A percentile compares a stretch with the other conserved stretches of the same genome.
Conservation (phyloP, 2,113 vertebrate genomes). For the Cyprinodon tularosa region DNA sequence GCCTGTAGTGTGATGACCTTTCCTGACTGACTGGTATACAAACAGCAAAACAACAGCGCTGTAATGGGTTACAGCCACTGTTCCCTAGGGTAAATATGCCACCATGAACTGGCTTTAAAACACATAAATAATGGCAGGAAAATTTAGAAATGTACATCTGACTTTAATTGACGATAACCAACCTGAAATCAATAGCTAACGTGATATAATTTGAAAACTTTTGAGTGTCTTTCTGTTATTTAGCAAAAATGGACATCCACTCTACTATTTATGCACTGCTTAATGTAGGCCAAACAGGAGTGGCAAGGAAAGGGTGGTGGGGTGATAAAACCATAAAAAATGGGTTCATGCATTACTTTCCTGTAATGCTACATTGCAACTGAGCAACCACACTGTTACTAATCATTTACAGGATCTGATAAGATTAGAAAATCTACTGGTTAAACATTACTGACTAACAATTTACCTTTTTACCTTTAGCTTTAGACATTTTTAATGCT, state of each 20-base stretch:
- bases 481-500: background rate
- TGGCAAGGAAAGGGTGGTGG: slow-evolving; percentile 27
- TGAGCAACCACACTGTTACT: slow-evolving; percentile 30
- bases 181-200: no score
- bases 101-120: slow-evolving; percentile 15
- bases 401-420: slow-evolving; percentile 77
- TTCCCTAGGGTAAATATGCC: slow-evolving; percentile 14
- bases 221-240: no score
- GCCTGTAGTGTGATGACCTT: slow-evolving; percentile 4
- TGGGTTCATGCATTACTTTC: slow-evolving; percentile 9
- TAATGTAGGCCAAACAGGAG: background rate
- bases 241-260: background rate
- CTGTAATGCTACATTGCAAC: slow-evolving; percentile 29
- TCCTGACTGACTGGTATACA: background rate
- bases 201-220: no score
- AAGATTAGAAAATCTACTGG: slow-evolving; percentile 60
- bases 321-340: slow-evolving; percentile 49
- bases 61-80: slow-evolving; percentile 9
- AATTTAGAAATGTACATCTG: background rate
- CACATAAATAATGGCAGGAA: background rate
- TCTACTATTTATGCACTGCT: background rate
- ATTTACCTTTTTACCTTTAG: background rate
- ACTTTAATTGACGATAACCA: no score
- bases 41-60: background rate
- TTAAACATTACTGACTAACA: slow-evolving; percentile 52